These are phyloP conservation scores for Zygogramma bicolorata DNA, from an alignment of 2,888 invertebrate species.

Conservation along the genomic window DNA sequence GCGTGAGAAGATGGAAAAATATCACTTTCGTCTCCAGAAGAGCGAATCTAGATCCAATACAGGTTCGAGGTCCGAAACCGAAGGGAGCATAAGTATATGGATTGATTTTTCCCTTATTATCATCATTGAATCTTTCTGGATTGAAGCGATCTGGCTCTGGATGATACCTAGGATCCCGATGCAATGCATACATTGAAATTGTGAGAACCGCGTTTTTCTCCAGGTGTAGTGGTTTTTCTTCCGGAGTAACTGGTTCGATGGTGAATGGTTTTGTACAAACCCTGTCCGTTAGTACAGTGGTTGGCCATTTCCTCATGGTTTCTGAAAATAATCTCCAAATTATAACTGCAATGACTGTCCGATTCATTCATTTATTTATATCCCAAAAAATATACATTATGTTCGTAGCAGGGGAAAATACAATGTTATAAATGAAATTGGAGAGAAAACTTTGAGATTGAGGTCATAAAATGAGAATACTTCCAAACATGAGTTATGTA, in stretches of 20 bases:
- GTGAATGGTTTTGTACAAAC: slow-evolving; percentile 68
- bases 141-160: slow-evolving; percentile 67
- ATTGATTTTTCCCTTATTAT: slow-evolving; percentile 64
- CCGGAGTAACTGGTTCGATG: slow-evolving; percentile 48
- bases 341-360: too few species aligned
- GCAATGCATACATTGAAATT: slow-evolving; percentile 63
- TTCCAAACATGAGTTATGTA: too few species aligned
- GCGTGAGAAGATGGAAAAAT: slow-evolving; percentile 53
- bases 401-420: too few species aligned
- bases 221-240: slow-evolving; percentile 50
- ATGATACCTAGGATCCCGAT: slow-evolving; percentile 65
- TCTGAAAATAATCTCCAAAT: too few species aligned
- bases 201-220: slow-evolving; percentile 57
- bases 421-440: too few species aligned
- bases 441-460: too few species aligned
- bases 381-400: too few species aligned
- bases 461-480: too few species aligned
- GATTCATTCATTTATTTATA: too few species aligned
- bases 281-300: slow-evolving; percentile 62
- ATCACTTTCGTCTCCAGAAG: slow-evolving; percentile 58
- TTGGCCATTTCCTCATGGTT: slow-evolving; percentile 49
- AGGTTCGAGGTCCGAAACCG: slow-evolving; percentile 70
- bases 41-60: slow-evolving; percentile 67
- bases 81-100: slow-evolving; percentile 70
- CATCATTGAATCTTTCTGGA: slow-evolving; percentile 64